These are phyloP conservation scores for Colinus virginianus DNA, from an alignment of 2,113 vertebrate species.

Conservation along the genomic window DNA sequence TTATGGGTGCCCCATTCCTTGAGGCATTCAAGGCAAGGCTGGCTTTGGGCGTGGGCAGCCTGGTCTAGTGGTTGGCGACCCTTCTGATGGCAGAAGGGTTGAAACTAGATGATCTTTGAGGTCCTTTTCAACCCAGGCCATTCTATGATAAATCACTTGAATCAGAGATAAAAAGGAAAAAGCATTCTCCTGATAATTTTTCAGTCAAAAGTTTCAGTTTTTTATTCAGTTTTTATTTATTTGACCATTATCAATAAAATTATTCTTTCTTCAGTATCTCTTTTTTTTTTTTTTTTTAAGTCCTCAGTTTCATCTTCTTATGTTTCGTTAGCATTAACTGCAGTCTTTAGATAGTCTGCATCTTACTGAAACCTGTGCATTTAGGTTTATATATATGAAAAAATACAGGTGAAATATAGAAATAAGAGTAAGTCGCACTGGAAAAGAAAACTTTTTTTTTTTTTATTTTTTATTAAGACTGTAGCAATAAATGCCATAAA, in stretches of 20 bases:
- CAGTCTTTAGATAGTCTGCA: not conserved
- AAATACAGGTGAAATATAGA: not conserved
- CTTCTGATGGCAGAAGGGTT: no score
- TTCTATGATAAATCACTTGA: not conserved
- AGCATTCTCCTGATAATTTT: no score
- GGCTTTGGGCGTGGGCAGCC: no score
- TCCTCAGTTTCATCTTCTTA: not conserved
- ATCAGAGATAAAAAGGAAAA: no score
- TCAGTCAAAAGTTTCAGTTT: not conserved
- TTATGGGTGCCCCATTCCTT: no score
- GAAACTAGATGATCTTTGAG: no score
- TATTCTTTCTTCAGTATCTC: not conserved
- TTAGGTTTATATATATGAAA: not conserved
- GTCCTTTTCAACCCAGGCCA: no score
- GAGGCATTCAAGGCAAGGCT: no score
- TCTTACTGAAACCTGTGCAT: not conserved
- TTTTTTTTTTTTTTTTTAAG: not conserved
- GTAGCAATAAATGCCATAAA: not conserved
- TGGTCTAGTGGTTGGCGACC: no score
- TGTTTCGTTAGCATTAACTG: not conserved
- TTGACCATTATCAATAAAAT: not conserved
- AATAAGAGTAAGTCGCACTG: not conserved
- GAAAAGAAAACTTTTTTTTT: not conserved
- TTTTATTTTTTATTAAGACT: fast-evolving
- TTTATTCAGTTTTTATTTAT: slow-evolving; percentile 19